These are phyloP conservation scores for Galeruca laticollis DNA, from an alignment of 2,888 invertebrate genomes.

Conservation along the genomic window DNA sequence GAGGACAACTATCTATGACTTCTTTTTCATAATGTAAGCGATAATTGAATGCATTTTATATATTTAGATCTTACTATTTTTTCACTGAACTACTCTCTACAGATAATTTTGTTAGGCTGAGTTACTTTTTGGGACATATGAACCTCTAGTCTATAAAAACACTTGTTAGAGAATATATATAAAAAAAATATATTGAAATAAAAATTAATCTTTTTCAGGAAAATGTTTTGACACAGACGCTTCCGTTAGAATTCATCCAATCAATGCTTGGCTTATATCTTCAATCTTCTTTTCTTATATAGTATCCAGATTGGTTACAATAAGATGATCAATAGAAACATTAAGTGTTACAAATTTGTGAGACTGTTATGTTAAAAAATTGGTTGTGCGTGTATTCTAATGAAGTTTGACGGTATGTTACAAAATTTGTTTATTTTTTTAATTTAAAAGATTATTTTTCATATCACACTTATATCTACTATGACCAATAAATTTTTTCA, in stretches of 20 bases:
- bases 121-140: too few species aligned
- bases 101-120: too few species aligned
- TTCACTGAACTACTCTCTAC: too few species aligned
- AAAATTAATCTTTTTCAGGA: conserved; percentile 67
- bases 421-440: background rate
- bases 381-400: conserved; percentile 57
- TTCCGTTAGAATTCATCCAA: conserved; percentile 47
- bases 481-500: background rate
- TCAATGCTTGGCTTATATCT: conserved; percentile 41
- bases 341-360: conserved; percentile 55
- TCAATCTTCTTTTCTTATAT: conserved; percentile 34
- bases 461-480: background rate
- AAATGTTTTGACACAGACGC: conserved; percentile 72
- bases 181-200: background rate
- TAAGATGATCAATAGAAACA: conserved; percentile 59
- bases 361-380: conserved; percentile 58
- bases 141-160: too few species aligned
- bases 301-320: conserved; percentile 42
- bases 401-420: conserved; percentile 43
- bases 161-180: too few species aligned
- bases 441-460: background rate
- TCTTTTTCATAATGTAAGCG: too few species aligned
- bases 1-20: too few species aligned
- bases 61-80: too few species aligned
- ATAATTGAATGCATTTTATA: too few species aligned